phyloP scores from a whole-genome alignment of 1,140 invertebrate genomes.

The Ganaspis sp. region DNA sequence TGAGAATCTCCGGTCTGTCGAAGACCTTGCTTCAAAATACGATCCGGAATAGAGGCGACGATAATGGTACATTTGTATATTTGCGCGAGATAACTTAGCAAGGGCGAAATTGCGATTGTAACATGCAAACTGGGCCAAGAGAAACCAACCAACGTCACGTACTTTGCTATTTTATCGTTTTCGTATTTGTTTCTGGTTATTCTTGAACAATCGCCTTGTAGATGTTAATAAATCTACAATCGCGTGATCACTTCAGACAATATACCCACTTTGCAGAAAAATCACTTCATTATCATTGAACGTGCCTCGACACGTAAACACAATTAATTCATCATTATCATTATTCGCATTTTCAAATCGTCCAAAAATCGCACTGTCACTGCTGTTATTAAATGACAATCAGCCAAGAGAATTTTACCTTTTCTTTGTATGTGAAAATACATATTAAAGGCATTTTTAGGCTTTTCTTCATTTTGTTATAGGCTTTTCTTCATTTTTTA shows the following conservation, averaged over 20 bases:
- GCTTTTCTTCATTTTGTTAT: no score
- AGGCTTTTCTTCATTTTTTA: no score
- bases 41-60: slow-evolving; percentile 35
- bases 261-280: not conserved
- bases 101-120: slow-evolving; percentile 41
- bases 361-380: no score
- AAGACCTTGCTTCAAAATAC: slow-evolving; percentile 23
- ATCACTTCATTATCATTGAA: no score
- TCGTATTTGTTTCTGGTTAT: slow-evolving; percentile 20
- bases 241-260: not conserved
- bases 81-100: slow-evolving; percentile 38
- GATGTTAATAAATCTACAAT: not conserved
- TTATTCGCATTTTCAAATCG: no score
- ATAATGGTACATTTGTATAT: slow-evolving; percentile 29
- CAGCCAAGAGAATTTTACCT: no score
- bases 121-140: slow-evolving; percentile 53
- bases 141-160: slow-evolving; percentile 36
- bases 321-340: no score
- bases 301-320: no score
- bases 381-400: no score
- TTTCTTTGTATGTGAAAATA: no score
- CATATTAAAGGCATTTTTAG: no score
- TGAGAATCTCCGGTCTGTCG: slow-evolving; percentile 19
- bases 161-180: slow-evolving; percentile 16
- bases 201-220: not conserved